Evolutionary conservation across 23 tunicate species (phyloP), one percentile per base, ranked within the genome.

Genomic region (Clavelina lepadiformis): DNA sequence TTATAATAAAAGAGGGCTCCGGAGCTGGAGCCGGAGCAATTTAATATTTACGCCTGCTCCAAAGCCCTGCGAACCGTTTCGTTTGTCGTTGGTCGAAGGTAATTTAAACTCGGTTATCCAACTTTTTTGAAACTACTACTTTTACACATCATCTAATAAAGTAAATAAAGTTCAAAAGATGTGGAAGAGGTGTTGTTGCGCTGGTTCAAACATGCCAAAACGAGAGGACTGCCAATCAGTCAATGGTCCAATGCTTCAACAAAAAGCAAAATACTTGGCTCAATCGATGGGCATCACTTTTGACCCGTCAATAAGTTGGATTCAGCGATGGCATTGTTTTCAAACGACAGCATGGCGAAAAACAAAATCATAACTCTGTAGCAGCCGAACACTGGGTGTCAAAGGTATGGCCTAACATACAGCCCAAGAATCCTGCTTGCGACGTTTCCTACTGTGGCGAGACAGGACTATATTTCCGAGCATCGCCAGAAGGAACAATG

Each of bases 331-430:
- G 73, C 58, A 68, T 51, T 68, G 74, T 68, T 7, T 68, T 68
- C 44, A 68, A 51, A 29, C 38, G 61, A 44, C 74, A 51, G 33
- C 74, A 68, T 51, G 74, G 74, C 11, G 61, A 68, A 68, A 68
- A 68, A 68, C 61, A 68, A 67, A 49, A 51, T 27, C 61, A 51
- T 51, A 61, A 51, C 38, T 68, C 60, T 31, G 60, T 49, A 35
- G 68, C 51, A 47, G 74, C 74, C 21, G 74, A 67, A 47, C 73
- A 67, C 58, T 67, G 73, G 69, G 52, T 63, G 51, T 37, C 51
- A 63, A 35, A 36, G 5, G 69, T 36, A 28, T 63, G 53, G 69
- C 73, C 58, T 15, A 45, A 67, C 58, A 67, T 67, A 46, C 33
- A 67, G 15, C 29, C 60, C 26, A 49, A 49, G 37, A 44, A 38